Evolutionary conservation across 2,797 vertebrate genomes (phyloP).

Genomic region (Lindbergichthys nudifrons): DNA sequence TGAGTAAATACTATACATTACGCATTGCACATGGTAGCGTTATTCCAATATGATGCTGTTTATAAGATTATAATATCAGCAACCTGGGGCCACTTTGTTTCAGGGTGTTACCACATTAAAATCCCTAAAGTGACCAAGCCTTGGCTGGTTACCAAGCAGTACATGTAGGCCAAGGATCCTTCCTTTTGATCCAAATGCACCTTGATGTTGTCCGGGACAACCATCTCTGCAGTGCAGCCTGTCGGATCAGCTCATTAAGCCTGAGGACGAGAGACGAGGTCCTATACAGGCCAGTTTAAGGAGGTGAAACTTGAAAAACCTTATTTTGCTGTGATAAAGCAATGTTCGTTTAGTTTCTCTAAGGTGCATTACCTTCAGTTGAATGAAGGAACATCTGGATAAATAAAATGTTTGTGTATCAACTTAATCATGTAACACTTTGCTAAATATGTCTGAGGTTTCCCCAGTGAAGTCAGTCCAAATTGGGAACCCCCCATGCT

Average conservation of each 20-base stretch:
- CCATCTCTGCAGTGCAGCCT: conserved; percentile 14
- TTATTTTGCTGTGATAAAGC: not conserved
- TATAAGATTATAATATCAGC: not conserved
- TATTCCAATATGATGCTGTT: no score
- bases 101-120: conserved; percentile 21
- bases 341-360: not conserved
- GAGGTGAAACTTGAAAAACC: not conserved
- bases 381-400: not conserved
- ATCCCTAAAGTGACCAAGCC: conserved; percentile 21
- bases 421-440: not conserved
- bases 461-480: conserved; percentile 4
- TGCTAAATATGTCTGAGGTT: not conserved
- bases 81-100: not conserved
- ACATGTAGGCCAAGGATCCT: conserved; percentile 51
- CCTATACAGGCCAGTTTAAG: not conserved
- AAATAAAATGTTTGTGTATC: not conserved
- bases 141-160: conserved; percentile 34
- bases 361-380: not conserved
- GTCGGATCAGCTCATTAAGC: conserved; percentile 20
- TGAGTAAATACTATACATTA: no score
- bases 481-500: conserved; percentile 31
- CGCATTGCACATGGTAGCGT: no score
- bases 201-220: conserved; percentile 53
- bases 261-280: not conserved
- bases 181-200: conserved; percentile 57